A percentile compares a stretch with the other conserved stretches of the same genome.
Evolutionary conservation across 2,797 vertebrate genomes (phyloP).

Genomic region (Toxotes lorentzi): DNA sequence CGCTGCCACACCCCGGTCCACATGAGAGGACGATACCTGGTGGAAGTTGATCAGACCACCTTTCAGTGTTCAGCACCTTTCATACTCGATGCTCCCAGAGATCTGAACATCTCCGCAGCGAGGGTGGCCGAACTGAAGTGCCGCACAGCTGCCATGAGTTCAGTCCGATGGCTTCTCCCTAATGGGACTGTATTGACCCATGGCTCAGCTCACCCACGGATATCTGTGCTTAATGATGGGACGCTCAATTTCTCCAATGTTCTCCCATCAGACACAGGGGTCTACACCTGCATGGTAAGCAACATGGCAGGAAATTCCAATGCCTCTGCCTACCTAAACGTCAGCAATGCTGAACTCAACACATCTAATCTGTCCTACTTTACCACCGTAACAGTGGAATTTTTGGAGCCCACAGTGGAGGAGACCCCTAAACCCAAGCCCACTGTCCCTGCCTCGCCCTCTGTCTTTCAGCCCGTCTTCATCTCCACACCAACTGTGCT

Average conservation of each 20-base stretch:
- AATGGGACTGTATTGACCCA: slow-evolving; percentile 96
- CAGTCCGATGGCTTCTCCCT: slow-evolving; percentile 95
- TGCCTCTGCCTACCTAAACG: slow-evolving; percentile 96
- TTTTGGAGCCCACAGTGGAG: slow-evolving; percentile 91
- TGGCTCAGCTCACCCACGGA: slow-evolving; percentile 92
- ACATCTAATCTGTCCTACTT: slow-evolving; percentile 98
- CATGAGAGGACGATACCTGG: slow-evolving; percentile 94
- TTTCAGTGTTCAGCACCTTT: slow-evolving; percentile 97
- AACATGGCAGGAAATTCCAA: slow-evolving; percentile 98
- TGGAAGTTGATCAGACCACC: slow-evolving; percentile 95
- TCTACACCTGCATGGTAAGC: slow-evolving; percentile 98
- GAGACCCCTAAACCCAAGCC: slow-evolving; percentile 92
- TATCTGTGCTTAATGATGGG: slow-evolving; percentile 94
- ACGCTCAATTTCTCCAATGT: slow-evolving; percentile 97
- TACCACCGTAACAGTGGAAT: slow-evolving; percentile 96
- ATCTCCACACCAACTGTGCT: slow-evolving; percentile 97
- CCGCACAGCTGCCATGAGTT: slow-evolving; percentile 95
- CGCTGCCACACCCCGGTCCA: slow-evolving; percentile 94
- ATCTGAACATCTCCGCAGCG: slow-evolving; percentile 96
- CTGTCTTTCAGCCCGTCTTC: slow-evolving; percentile 96
- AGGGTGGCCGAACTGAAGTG: slow-evolving; percentile 95
- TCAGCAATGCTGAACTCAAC: slow-evolving; percentile 97
- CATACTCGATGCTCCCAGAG: slow-evolving; percentile 93
- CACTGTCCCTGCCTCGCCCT: slow-evolving; percentile 91
- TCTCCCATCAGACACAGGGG: slow-evolving; percentile 91